Evolutionary conservation across 2,113 vertebrate genomes (phyloP), one percentile per base, ranked within the genome.

Genomic region (Hemiscyllium ocellatum): DNA sequence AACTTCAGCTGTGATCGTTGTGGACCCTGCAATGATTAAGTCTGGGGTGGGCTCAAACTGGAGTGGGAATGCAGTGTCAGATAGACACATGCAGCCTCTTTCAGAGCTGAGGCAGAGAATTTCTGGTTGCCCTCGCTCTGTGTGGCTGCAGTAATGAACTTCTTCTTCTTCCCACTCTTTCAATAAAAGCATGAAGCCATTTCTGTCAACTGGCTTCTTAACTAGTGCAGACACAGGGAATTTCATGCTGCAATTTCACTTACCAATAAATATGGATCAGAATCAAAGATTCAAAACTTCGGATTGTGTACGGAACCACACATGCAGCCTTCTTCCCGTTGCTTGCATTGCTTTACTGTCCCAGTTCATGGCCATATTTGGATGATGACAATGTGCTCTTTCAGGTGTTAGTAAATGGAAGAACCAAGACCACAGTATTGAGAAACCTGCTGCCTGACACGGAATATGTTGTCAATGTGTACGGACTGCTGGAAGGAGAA

Each of bases 391-490:
- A 76, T 50, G 4, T 95, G 94, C 10, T 76, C 3, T 80, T 96
- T 3, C 96, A 99, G 99, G 96, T 99, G 97, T 97, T 98, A 95
- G 98, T 98, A 5, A 98, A 98, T 33, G 98, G 98, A 19, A 96
- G 98, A 29, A 97, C 97, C 96, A 98, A 97, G 52, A 98, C 98
- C 0, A 96, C 98, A 3, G 97, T 99, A 65, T 97, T 99, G 96
- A 96, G 97, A 42, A 97, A 97, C 90, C 97, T 99, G 96, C 98
- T 96, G 0, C 98, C 98, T 17, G 97, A 98, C 96, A 99, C 99
- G 0, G 97, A 99, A 72, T 99, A 99, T 96, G 13, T 97, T 10
- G 98, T 99, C 69, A 98, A 97, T 0, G 98, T 99, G 61, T 98
- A 97, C 97, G 97, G 98, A 3, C 96, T 99, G 96, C 97, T 97